Evolutionary conservation across 2,113 vertebrate genomes (phyloP), one percentile per base, ranked within the genome.

Genomic region (Takifugu flavidus): DNA sequence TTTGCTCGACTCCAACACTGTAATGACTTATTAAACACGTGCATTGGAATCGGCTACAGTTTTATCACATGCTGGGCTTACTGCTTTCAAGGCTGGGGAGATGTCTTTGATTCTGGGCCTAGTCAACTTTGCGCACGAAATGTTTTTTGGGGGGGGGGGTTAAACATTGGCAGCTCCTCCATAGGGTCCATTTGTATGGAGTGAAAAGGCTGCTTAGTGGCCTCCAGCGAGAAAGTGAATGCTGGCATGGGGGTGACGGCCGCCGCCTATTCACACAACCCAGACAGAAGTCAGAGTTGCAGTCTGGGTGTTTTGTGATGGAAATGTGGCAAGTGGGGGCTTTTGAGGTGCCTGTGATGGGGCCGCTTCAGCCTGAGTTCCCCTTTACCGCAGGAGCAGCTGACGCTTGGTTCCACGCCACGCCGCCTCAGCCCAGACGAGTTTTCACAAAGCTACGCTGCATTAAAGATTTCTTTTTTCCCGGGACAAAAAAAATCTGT

Each of bases 291-390:
- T 91, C 89, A 84, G 77, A 79, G 88, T 85, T 88, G 65, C 83
- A 87, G 87, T 90, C 86, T 91, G 89, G 87, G 65, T 77, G 77
- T 83, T 85, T 91, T 91, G 90, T 92, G 81, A 92, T 90, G 89
- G 82, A 90, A 90, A 91, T 90, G 79, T 78, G 56, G 80, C 74
- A 70, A 81, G 79, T 82, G 87, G 82, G 84, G 84, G 84, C 82
- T 74, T 84, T 88, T 87, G 79, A 87, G 72, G 70, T 63, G 50
- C 74, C 70, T 51, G 87, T 81, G 79, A 81, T 74, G 66, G 70
- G 77, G 59, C 78, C 73, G 63, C 71, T 78, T 65, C 55, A 49
- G 78, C 71, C 72, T 44, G 71, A 64, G 49, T 65, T 54, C 53
- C 20, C 57, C 56, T 66, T 72, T 28, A 61, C 81, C 86, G 82